Percentiles rank a stretch among this genome's conserved stretches.
Evolutionary conservation across 2,797 vertebrate species (phyloP).

Genomic region (Pangasius sanitwongsei): DNA sequence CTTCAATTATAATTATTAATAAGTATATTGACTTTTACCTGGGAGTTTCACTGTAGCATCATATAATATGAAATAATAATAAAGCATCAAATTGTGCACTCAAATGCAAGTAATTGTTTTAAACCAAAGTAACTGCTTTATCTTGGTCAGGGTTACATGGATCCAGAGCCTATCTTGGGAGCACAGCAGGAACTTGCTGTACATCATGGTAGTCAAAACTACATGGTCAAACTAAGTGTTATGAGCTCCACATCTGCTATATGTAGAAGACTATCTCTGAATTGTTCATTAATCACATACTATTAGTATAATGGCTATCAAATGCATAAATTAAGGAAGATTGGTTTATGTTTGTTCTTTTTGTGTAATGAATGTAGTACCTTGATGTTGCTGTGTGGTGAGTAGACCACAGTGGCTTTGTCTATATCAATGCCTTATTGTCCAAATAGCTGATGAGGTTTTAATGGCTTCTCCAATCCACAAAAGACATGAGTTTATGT

Average conservation of each 20-base stretch:
- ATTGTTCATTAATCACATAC: not conserved
- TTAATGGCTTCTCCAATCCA: not conserved
- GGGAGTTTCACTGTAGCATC: not conserved
- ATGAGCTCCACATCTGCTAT: not conserved
- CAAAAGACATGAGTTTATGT: not conserved
- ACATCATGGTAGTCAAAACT: not conserved
- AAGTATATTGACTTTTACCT: not conserved
- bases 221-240: not conserved
- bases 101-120: not conserved
- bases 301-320: not conserved
- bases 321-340: not conserved
- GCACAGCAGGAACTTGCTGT: not conserved
- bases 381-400: constrained; percentile 1
- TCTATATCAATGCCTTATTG: not conserved
- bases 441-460: constrained; percentile 1
- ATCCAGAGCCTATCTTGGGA: not conserved
- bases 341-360: not conserved
- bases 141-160: not conserved
- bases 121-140: not conserved
- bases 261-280: not conserved
- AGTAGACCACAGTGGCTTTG: not conserved
- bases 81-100: not conserved
- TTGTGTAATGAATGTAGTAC: not conserved
- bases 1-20: not conserved
- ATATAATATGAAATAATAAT: not conserved